A percentile compares a stretch with the other conserved stretches of the same genome.
These are phyloP conservation scores for Cyprinodon variegatus DNA, from an alignment of 2,113 vertebrate genomes.

Conservation along the genomic window DNA sequence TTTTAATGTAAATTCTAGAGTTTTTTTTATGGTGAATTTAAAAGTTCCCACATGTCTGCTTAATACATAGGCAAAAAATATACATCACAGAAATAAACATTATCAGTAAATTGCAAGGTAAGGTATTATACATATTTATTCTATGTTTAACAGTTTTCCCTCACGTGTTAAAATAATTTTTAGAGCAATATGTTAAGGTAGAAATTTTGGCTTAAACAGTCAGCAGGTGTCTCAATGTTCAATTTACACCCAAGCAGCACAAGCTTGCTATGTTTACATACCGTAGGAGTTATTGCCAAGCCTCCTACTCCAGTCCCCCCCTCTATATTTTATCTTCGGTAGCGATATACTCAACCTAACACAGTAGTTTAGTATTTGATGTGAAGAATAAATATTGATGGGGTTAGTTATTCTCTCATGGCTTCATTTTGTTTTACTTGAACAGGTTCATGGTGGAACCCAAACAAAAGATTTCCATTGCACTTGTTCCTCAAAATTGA, in stretches of 20 bases:
- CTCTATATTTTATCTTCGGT: constrained; percentile 12
- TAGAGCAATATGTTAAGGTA: constrained; percentile 5
- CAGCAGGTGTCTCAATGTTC: constrained; percentile 21
- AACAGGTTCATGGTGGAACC: constrained; percentile 21
- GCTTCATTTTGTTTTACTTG: constrained; percentile 19
- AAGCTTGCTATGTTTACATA: constrained; percentile 11
- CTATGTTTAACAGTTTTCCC: not conserved
- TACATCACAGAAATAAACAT: not conserved
- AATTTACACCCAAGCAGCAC: constrained; percentile 6
- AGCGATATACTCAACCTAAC: constrained; percentile 28
- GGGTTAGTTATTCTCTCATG: constrained; percentile 14
- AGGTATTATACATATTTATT: not conserved
- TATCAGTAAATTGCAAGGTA: not conserved
- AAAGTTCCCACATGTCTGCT: not conserved
- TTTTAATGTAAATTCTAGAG: too few species aligned
- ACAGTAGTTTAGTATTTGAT: constrained; percentile 3
- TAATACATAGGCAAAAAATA: too few species aligned
- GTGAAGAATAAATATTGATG: constrained; percentile 2
- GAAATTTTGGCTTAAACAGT: constrained; percentile 11
- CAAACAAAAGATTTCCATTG: not conserved
- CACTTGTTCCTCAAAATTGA: not conserved
- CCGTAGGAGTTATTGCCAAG: constrained; percentile 59
- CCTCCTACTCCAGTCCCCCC: constrained; percentile 39
- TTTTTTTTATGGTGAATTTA: not conserved
- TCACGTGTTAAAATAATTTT: not conserved